These are phyloP conservation scores for Protobothrops flavoviridis DNA, from an alignment of 2,113 vertebrate species.

Conservation along the genomic window DNA sequence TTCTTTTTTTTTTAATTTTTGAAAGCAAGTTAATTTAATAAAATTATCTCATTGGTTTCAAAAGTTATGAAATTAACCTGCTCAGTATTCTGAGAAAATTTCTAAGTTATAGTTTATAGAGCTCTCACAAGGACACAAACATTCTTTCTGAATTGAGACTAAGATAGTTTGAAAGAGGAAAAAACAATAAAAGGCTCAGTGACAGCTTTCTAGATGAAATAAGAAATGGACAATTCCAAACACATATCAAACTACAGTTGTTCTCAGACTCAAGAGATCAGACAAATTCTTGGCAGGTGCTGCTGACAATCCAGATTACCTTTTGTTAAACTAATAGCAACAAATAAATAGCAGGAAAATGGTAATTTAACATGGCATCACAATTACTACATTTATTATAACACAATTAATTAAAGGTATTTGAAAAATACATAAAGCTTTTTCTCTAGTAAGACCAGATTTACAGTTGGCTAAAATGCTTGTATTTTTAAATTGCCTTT, in stretches of 20 bases:
- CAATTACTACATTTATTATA: conserved; percentile 27
- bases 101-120: neutral
- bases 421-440: neutral
- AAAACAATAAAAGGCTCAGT: neutral
- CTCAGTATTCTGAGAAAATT: conserved; percentile 1
- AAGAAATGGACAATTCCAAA: conserved; percentile 16
- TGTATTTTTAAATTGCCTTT: conserved; percentile 33
- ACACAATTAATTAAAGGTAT: neutral
- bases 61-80: conserved; percentile 25
- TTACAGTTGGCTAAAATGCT: conserved; percentile 47
- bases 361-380: conserved; percentile 43
- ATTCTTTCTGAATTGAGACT: neutral
- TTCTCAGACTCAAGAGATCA: conserved; percentile 52
- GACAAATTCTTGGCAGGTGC: conserved; percentile 51
- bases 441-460: conserved; percentile 43
- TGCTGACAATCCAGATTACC: conserved; percentile 53
- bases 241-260: conserved; percentile 49
- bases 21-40: conserved; percentile 12
- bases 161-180: conserved; percentile 17
- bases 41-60: conserved; percentile 30
- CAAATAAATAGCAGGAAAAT: conserved; percentile 27
- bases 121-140: neutral
- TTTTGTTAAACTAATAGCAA: conserved; percentile 49
- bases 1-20: neutral
- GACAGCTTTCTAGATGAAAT: conserved; percentile 7